These are phyloP conservation scores for Panopea generosa DNA, from an alignment of 2,888 invertebrate genomes.

Conservation along the genomic window DNA sequence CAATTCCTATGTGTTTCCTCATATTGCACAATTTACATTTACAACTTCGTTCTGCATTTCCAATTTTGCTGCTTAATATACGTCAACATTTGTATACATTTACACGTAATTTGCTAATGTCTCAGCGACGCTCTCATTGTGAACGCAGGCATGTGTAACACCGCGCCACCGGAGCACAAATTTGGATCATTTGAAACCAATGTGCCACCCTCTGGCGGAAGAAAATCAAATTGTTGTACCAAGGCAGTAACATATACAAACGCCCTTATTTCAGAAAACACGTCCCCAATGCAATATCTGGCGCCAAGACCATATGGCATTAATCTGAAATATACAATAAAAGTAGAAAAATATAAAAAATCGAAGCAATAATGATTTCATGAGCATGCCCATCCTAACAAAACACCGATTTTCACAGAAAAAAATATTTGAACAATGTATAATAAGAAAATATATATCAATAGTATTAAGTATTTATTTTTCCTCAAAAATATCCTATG, in stretches of 20 bases:
- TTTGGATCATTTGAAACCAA: constrained; percentile 51
- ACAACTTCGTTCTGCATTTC: background rate
- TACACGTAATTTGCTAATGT: background rate
- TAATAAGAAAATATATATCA: no score
- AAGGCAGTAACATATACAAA: constrained; percentile 45
- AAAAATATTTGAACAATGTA: no score
- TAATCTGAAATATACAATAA: constrained; percentile 37
- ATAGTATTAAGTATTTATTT: no score
- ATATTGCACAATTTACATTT: no score
- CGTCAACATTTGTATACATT: background rate
- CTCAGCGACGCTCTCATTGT: background rate
- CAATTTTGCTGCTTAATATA: background rate
- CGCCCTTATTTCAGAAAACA: constrained; percentile 39
- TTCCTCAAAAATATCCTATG: no score
- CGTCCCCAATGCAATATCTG: constrained; percentile 49
- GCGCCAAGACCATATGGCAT: constrained; percentile 47
- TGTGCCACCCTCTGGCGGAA: constrained; percentile 42
- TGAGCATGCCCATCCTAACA: no score
- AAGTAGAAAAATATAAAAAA: background rate
- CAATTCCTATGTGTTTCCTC: no score
- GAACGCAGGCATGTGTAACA: constrained; percentile 31
- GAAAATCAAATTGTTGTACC: constrained; percentile 50
- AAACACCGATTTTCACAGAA: no score
- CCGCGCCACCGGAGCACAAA: constrained; percentile 42
- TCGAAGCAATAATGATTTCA: no score